phyloP scores from a whole-genome alignment of 2,113 vertebrate species.

The Pipa parva region DNA sequence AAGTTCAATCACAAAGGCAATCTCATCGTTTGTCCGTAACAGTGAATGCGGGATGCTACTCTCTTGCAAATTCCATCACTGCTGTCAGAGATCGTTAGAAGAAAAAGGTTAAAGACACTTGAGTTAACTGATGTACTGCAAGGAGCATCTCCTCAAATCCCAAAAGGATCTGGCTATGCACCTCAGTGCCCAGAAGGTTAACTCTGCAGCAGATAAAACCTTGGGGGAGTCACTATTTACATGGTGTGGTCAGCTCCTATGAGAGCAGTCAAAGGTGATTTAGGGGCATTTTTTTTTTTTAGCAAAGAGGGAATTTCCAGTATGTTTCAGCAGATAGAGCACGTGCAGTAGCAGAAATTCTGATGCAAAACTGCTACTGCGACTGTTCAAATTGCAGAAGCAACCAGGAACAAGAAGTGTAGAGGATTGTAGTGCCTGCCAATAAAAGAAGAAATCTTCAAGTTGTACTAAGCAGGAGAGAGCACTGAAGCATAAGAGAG shows the following conservation, averaged over 20 bases:
- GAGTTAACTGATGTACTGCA: neutral
- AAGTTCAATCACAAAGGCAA: constrained; percentile 17
- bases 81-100: neutral
- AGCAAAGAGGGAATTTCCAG: too few relatives aligned
- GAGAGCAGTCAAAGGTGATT: neutral
- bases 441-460: too few relatives aligned
- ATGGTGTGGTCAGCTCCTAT: neutral
- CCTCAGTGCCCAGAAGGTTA: neutral
- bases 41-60: constrained; percentile 9
- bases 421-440: too few relatives aligned
- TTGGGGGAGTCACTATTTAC: neutral
- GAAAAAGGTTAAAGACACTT: neutral
- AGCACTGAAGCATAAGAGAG: too few relatives aligned
- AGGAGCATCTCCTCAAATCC: neutral
- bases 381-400: too few relatives aligned
- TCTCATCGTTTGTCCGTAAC: constrained; percentile 14
- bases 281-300: too few relatives aligned
- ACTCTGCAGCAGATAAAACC: too few relatives aligned
- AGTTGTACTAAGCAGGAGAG: too few relatives aligned
- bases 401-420: too few relatives aligned
- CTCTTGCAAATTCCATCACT: constrained; percentile 4
- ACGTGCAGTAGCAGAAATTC: too few relatives aligned
- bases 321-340: too few relatives aligned
- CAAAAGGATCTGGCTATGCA: neutral
- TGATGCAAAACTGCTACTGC: too few relatives aligned